Conservation (phyloP, 2,113 vertebrate genomes). For the Bubo scandiacus region DNA sequence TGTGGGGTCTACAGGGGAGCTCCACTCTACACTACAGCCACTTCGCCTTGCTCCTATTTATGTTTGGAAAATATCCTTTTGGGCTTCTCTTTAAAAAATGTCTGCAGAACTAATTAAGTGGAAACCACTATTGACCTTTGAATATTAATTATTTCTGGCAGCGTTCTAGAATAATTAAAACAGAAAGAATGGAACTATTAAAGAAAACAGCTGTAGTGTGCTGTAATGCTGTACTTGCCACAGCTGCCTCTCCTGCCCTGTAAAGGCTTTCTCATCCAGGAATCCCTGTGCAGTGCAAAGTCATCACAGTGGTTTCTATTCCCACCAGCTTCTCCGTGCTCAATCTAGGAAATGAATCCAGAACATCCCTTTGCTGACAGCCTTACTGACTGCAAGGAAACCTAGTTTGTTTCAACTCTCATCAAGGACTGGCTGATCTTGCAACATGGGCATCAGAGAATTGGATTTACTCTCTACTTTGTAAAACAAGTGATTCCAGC, state of each 20-base stretch:
- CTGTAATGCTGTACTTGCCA: neutral
- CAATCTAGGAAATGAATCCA: rapidly evolving
- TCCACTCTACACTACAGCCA: rapidly evolving
- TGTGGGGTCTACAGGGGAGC: neutral
- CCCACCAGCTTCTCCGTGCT: neutral
- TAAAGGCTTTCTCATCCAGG: neutral
- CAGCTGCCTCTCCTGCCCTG: neutral
- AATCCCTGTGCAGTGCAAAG: neutral
- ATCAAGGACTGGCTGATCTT: neutral
- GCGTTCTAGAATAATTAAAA: neutral
- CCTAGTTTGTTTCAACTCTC: rapidly evolving
- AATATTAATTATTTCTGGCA: constrained; percentile 25
- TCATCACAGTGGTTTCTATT: neutral
- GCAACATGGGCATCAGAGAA: neutral
- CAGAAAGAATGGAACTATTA: neutral
- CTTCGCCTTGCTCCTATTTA: neutral
- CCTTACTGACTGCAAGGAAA: neutral
- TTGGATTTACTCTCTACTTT: neutral
- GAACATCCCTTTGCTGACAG: neutral
- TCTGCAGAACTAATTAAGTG: neutral
- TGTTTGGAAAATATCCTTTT: neutral
- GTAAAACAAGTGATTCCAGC: neutral
- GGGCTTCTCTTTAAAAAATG: neutral
- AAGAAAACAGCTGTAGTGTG: neutral
- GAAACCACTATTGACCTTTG: constrained; percentile 3